Conservation (phyloP, 2,888 invertebrate genomes). For the Drosophila atripex region DNA sequence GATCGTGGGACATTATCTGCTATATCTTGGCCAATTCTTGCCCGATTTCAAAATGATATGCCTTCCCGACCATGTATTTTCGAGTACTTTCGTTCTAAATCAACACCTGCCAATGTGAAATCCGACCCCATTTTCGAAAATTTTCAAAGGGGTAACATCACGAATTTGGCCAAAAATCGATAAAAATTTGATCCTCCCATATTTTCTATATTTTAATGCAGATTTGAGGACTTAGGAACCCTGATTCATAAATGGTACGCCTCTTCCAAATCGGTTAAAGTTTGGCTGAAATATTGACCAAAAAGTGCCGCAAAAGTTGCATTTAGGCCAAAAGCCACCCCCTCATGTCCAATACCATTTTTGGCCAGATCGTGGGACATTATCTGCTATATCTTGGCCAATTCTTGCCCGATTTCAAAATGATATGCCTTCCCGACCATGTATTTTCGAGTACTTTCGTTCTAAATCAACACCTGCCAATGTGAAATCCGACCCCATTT, state of each 20-base stretch:
- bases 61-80: neutral
- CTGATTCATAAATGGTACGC: too few relatives aligned
- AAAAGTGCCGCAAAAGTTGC: too few relatives aligned
- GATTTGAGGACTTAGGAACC: neutral
- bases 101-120: neutral
- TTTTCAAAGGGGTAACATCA: neutral
- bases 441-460: neutral
- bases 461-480: neutral
- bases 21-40: neutral
- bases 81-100: neutral
- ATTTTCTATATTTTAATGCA: neutral
- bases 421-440: neutral
- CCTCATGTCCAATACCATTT: too few relatives aligned
- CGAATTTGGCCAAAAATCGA: neutral
- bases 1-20: neutral
- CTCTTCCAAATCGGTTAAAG: too few relatives aligned
- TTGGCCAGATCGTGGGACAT: neutral
- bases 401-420: neutral
- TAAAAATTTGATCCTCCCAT: neutral
- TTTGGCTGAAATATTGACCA: too few relatives aligned
- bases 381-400: neutral
- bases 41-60: neutral
- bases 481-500: neutral
- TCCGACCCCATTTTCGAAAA: neutral
- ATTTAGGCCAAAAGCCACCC: too few relatives aligned